Percentiles rank a stretch among this genome's conserved stretches.
These are phyloP conservation scores for Archaeoteleia sp. DNA, from an alignment of 2,888 invertebrate species.

Conservation along the genomic window DNA sequence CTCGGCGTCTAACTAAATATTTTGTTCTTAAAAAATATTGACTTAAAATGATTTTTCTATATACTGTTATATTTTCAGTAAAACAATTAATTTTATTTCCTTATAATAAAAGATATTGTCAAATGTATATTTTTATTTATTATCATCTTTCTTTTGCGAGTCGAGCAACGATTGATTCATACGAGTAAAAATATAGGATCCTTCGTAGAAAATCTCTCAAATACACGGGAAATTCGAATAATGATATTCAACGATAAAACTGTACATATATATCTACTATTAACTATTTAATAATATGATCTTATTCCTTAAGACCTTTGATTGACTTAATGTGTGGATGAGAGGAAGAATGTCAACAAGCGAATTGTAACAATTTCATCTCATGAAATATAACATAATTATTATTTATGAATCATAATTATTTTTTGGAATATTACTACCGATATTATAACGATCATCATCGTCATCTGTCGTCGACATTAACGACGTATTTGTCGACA, in stretches of 20 bases:
- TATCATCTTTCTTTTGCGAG: too few species aligned
- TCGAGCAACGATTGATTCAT: too few species aligned
- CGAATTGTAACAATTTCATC: constrained; percentile 17
- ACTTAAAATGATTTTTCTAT: too few species aligned
- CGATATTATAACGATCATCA: constrained; percentile 23
- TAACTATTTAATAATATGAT: constrained; percentile 10
- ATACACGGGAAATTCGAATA: neutral
- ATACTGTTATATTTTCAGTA: too few species aligned
- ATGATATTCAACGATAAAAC: constrained; percentile 21
- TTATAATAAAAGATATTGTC: too few species aligned
- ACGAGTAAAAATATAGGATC: too few species aligned
- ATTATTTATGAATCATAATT: constrained; percentile 26
- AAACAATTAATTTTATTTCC: too few species aligned
- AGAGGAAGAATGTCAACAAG: constrained; percentile 13
- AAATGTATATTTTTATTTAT: too few species aligned
- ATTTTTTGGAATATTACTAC: constrained; percentile 31
- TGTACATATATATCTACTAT: constrained; percentile 27
- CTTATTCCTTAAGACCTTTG: constrained; percentile 17
- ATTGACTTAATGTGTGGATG: constrained; percentile 29
- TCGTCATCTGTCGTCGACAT: constrained; percentile 23
- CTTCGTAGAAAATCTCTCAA: too few species aligned
- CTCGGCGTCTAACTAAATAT: too few species aligned
- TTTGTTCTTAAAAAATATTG: too few species aligned
- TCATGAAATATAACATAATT: constrained; percentile 13
- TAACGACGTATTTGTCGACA: constrained; percentile 23